phyloP scores from a whole-genome alignment of 2,797 vertebrate genomes.

The Bovichtus diacanthus region DNA sequence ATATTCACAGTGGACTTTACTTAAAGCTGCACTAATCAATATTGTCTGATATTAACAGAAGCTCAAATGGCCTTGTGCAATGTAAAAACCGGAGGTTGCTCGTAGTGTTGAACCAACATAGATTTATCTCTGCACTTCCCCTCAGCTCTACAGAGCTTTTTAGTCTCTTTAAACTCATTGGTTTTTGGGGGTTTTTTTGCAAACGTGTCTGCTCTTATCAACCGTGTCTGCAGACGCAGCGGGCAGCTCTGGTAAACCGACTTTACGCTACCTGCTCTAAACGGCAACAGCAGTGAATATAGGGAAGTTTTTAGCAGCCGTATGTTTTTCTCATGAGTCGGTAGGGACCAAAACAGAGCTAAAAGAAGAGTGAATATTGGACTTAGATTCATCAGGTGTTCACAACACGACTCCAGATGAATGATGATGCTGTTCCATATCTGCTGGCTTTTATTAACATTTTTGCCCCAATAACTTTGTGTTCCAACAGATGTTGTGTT shows the following conservation, averaged over 20 bases:
- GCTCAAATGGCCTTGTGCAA: not conserved
- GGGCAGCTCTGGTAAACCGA: not conserved
- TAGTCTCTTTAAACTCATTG: not conserved
- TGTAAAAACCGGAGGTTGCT: not conserved
- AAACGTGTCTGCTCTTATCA: not conserved
- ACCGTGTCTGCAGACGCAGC: not conserved
- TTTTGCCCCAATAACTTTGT: not conserved
- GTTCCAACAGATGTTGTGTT: not conserved
- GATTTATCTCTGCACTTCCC: not conserved
- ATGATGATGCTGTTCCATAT: not conserved
- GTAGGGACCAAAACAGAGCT: slow-evolving; percentile 7
- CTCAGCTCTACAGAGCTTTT: not conserved
- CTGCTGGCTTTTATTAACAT: not conserved
- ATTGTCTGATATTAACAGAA: not conserved
- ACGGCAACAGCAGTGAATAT: not conserved
- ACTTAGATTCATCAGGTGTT: not conserved
- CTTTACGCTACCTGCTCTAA: not conserved
- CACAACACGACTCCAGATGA: not conserved
- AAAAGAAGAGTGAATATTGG: not conserved
- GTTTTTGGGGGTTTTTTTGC: too few relatives aligned
- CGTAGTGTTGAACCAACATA: not conserved
- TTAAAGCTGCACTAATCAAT: slow-evolving; percentile 41
- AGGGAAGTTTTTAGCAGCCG: not conserved
- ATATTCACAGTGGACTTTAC: slow-evolving; percentile 15
- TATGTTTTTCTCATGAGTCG: not conserved